Conservation (phyloP, 2,797 vertebrate species). For the Rhinophrynus dorsalis region DNA sequence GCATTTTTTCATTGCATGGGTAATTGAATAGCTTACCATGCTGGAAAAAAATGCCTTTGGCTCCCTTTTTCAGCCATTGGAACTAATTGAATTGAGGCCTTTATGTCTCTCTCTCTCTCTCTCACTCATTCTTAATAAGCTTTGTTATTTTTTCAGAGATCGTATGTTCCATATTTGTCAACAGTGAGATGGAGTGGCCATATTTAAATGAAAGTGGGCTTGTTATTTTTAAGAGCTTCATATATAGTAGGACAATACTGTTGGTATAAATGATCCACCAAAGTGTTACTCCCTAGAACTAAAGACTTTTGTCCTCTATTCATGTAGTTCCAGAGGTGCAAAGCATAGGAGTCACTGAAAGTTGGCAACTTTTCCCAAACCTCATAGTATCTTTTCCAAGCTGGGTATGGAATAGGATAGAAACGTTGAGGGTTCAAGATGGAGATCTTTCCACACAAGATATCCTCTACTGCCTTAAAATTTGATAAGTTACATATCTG, state of each 20-base stretch:
- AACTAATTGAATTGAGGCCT: no score
- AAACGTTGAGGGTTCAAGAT: constrained; percentile 70
- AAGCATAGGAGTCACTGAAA: constrained; percentile 67
- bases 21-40: no score
- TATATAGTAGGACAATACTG: constrained; percentile 68
- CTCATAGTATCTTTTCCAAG: constrained; percentile 65
- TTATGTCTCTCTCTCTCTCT: no score
- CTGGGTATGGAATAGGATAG: constrained; percentile 65
- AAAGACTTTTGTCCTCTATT: constrained; percentile 56
- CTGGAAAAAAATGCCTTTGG: no score
- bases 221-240: constrained; percentile 49
- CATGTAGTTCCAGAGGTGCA: constrained; percentile 75
- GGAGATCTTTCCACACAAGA: constrained; percentile 65
- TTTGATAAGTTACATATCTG: neutral
- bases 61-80: no score
- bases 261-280: constrained; percentile 67
- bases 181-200: no score
- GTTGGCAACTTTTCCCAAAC: constrained; percentile 61
- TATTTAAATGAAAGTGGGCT: no score
- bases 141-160: no score
- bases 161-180: no score
- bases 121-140: no score
- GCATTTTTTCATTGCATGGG: no score
- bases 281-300: constrained; percentile 60
- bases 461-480: constrained; percentile 53